These are phyloP conservation scores for Gnathonemus echidnorhynchus DNA, from an alignment of 2,113 vertebrate genomes.

Conservation along the genomic window DNA sequence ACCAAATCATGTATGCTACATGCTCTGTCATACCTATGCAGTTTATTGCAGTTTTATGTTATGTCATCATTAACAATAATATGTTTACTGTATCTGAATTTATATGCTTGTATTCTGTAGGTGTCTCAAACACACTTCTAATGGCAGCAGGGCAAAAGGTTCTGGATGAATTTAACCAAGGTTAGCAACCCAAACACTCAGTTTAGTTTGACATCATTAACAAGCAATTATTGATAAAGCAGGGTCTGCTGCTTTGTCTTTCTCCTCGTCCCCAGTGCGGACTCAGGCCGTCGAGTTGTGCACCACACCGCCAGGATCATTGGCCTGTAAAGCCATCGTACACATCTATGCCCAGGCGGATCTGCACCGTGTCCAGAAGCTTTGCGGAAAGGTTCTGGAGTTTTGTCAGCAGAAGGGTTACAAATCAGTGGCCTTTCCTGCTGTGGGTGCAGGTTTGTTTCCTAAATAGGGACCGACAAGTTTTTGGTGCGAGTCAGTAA, in stretches of 20 bases:
- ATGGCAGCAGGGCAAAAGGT: conserved; percentile 39
- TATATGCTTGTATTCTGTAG: conserved; percentile 23
- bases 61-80: not conserved
- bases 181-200: conserved; percentile 19
- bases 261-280: conserved; percentile 25
- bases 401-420: conserved; percentile 42
- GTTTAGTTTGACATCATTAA: not conserved
- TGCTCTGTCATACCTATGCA: not conserved
- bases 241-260: not conserved
- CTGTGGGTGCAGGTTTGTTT: conserved; percentile 47
- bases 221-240: not conserved
- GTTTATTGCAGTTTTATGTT: not conserved
- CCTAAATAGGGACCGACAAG: not conserved
- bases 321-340: conserved; percentile 44
- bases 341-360: conserved; percentile 20
- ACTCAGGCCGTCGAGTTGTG: conserved; percentile 15
- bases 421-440: conserved; percentile 45
- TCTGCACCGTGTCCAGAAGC: conserved; percentile 26
- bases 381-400: conserved; percentile 39
- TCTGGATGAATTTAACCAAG: conserved; percentile 30
- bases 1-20: not conserved
- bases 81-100: not conserved
- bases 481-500: not conserved
- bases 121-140: conserved; percentile 46
- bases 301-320: conserved; percentile 39